phyloP scores from a whole-genome alignment of 2,888 invertebrate genomes.

The Himalopsyche anomala region DNA sequence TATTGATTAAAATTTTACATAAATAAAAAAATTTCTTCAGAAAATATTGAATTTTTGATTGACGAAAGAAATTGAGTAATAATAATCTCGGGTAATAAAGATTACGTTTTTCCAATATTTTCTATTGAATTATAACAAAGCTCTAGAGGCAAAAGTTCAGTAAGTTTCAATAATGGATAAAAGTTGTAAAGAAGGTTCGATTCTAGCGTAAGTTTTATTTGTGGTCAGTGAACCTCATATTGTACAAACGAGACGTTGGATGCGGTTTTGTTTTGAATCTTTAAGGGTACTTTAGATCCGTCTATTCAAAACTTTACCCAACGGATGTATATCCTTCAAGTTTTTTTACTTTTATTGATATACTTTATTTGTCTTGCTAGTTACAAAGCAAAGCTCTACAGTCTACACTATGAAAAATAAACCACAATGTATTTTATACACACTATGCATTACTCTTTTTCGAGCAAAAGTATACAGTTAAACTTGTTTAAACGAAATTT shows the following conservation, averaged over 20 bases:
- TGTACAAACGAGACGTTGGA: conserved; percentile 6
- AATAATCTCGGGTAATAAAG: neutral
- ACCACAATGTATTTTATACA: too few species aligned
- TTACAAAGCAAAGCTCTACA: neutral
- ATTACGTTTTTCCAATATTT: neutral
- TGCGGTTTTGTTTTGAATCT: conserved; percentile 38
- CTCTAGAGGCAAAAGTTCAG: neutral
- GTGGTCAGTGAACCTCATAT: conserved; percentile 9
- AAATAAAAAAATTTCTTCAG: too few species aligned
- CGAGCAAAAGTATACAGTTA: too few species aligned
- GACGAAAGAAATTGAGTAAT: neutral
- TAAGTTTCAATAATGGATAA: conserved; percentile 12
- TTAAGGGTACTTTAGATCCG: conserved; percentile 35
- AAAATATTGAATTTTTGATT: conserved; percentile 3
- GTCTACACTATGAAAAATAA: neutral
- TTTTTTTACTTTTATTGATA: conserved; percentile 20
- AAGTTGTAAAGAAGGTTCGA: conserved; percentile 39
- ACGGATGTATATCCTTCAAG: neutral
- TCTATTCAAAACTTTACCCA: conserved; percentile 30
- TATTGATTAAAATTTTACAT: too few species aligned
- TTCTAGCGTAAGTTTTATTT: conserved; percentile 9
- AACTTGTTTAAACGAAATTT: too few species aligned
- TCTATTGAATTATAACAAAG: conserved; percentile 27
- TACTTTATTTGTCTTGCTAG: neutral
- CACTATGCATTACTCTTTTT: too few species aligned